A percentile compares a stretch with the other conserved stretches of the same genome.
Conservation (phyloP, 1,140 invertebrate species). For the Bilobella aurantiaca region DNA sequence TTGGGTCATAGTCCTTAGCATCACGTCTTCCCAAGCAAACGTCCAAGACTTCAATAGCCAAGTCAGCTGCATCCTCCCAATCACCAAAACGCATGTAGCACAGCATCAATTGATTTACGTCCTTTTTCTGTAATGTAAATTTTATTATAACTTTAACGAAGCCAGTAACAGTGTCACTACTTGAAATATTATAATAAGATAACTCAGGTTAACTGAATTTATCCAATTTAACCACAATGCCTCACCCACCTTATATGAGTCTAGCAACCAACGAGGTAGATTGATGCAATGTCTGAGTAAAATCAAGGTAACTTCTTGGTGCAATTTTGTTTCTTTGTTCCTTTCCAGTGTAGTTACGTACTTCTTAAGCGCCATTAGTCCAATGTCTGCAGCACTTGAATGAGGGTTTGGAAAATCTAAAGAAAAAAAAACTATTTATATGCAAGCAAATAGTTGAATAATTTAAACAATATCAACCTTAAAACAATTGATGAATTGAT, state of each 20-base stretch:
- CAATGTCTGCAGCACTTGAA: constrained; percentile 20
- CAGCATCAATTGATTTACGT: constrained; percentile 19
- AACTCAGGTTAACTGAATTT: no score
- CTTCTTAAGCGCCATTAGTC: constrained; percentile 23
- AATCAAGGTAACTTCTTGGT: constrained; percentile 22
- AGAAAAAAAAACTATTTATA: not conserved
- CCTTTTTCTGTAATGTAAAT: constrained; percentile 18
- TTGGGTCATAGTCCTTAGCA: constrained; percentile 23
- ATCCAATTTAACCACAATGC: no score
- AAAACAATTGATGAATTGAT: no score
- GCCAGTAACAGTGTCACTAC: no score
- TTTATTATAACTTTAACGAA: not conserved
- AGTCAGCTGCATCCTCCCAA: constrained; percentile 25
- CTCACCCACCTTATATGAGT: constrained; percentile 32
- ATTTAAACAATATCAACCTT: no score
- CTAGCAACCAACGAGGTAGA: constrained; percentile 27
- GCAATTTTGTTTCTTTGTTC: constrained; percentile 15
- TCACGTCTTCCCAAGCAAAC: constrained; percentile 21
- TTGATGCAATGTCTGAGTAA: constrained; percentile 12
- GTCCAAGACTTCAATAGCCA: constrained; percentile 25
- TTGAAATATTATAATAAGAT: no score
- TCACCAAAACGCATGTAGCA: constrained; percentile 28
- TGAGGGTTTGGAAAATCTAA: constrained; percentile 24
- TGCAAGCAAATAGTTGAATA: not conserved
- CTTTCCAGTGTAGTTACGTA: constrained; percentile 25